Percentiles rank a stretch among this genome's conserved stretches.
These are phyloP conservation scores for Oncorhynchus nerka DNA, from an alignment of 2,113 vertebrate species.

Conservation along the genomic window DNA sequence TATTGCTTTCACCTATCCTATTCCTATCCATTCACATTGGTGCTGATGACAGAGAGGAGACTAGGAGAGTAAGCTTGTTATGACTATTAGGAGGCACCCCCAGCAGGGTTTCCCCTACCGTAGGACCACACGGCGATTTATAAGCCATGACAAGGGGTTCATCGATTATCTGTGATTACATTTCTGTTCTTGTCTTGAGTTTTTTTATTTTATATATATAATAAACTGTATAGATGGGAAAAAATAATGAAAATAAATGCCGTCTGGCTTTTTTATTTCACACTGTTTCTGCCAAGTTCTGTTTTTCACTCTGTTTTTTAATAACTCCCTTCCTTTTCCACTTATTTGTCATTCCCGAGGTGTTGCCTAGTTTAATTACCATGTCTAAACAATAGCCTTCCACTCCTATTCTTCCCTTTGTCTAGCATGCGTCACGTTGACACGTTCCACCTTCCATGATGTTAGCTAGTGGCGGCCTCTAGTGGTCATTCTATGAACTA, in stretches of 20 bases:
- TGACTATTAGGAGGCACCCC: no score
- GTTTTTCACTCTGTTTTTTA: background rate
- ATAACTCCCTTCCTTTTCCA: background rate
- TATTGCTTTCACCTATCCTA: no score
- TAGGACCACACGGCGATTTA: constrained; percentile 35
- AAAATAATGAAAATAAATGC: background rate
- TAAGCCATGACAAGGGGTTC: constrained; percentile 37
- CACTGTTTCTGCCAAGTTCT: background rate
- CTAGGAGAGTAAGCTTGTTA: no score
- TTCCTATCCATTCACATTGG: no score
- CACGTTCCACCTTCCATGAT: background rate
- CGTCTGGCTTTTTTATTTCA: background rate
- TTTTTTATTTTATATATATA: constrained; percentile 55
- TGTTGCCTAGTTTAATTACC: background rate
- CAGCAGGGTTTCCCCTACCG: constrained; percentile 16
- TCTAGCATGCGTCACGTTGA: background rate
- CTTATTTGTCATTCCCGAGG: background rate
- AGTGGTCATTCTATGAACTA: background rate
- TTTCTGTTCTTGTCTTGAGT: constrained; percentile 39
- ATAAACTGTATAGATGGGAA: constrained; percentile 53
- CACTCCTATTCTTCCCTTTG: background rate
- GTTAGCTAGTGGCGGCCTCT: background rate
- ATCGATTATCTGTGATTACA: constrained; percentile 52
- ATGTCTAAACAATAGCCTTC: constrained; percentile 11
- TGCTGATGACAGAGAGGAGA: no score